phyloP scores from a whole-genome alignment of 2,888 invertebrate genomes.

The Antitype chi region DNA sequence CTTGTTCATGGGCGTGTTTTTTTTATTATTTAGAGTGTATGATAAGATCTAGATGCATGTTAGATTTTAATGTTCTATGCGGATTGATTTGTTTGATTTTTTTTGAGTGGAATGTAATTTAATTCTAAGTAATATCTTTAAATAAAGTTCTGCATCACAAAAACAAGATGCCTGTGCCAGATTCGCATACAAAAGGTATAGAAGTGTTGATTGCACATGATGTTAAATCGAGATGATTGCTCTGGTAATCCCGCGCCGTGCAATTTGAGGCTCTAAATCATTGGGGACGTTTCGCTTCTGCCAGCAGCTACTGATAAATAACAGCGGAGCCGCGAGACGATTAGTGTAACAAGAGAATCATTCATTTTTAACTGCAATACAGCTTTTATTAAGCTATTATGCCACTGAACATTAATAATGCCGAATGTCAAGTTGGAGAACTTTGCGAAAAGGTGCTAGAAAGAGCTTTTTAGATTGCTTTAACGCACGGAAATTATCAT shows the following conservation, averaged over 20 bases:
- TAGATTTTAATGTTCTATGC: conserved; percentile 46
- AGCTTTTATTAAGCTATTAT: conserved; percentile 78
- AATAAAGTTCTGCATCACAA: conserved; percentile 46
- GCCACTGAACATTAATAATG: conserved; percentile 66
- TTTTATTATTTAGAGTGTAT: conserved; percentile 48
- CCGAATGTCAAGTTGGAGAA: conserved; percentile 44
- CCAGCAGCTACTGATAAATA: conserved; percentile 88
- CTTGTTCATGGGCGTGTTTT: conserved; percentile 59
- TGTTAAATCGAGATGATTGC: conserved; percentile 79
- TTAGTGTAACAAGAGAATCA: conserved; percentile 86
- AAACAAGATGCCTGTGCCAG: conserved; percentile 4
- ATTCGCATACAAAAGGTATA: conserved; percentile 50
- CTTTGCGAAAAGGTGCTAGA: conserved; percentile 11
- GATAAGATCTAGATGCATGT: conserved; percentile 57
- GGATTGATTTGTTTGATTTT: conserved; percentile 52
- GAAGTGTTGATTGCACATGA: conserved; percentile 76
- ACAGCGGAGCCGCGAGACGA: conserved; percentile 79
- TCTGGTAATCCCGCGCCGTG: conserved; percentile 79
- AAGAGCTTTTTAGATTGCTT: conserved; percentile 6
- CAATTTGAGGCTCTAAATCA: conserved; percentile 90
- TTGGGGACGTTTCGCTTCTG: conserved; percentile 75
- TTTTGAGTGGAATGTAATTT: conserved; percentile 22
- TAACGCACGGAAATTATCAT: not conserved
- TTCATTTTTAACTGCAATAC: conserved; percentile 76
- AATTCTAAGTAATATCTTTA: conserved; percentile 45